Conservation (phyloP, 1,140 invertebrate species). For the Atta cephalotes region DNA sequence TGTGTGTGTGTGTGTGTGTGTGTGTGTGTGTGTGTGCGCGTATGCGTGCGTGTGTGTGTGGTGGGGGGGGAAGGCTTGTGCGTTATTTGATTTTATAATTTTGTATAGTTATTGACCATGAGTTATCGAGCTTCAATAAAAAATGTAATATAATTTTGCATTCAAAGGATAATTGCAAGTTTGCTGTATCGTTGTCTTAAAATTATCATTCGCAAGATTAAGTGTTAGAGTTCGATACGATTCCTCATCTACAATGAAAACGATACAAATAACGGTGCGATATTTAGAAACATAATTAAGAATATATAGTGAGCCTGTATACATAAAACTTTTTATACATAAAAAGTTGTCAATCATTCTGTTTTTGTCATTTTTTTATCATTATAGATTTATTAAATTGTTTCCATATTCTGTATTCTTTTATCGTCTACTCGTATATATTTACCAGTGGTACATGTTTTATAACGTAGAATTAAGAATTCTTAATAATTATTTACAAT, state of each 20-base stretch:
- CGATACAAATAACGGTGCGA: too few relatives aligned
- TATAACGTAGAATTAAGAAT: not conserved
- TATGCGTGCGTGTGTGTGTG: too few relatives aligned
- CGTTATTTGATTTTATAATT: not conserved
- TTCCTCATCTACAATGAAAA: too few relatives aligned
- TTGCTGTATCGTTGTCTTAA: not conserved
- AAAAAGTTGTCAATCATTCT: not conserved
- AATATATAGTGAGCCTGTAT: too few relatives aligned
- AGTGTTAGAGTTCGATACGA: not conserved
- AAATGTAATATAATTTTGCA: not conserved
- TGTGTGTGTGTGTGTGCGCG: too few relatives aligned
- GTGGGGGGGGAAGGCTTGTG: not conserved
- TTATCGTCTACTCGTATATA: too few relatives aligned
- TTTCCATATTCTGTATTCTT: not conserved
- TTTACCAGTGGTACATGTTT: not conserved
- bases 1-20: too few relatives aligned
- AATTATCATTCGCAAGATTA: not conserved
- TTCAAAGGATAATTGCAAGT: too few relatives aligned
- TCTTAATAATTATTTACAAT: not conserved
- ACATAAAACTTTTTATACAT: too few relatives aligned
- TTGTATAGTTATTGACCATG: not conserved
- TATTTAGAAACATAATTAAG: too few relatives aligned
- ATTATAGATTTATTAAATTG: not conserved
- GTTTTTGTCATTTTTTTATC: not conserved
- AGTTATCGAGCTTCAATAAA: constrained; percentile 21